A percentile compares a stretch with the other conserved stretches of the same genome.
These are phyloP conservation scores for Lasioglossum villosulum DNA, from an alignment of 2,888 invertebrate species.

Conservation along the genomic window DNA sequence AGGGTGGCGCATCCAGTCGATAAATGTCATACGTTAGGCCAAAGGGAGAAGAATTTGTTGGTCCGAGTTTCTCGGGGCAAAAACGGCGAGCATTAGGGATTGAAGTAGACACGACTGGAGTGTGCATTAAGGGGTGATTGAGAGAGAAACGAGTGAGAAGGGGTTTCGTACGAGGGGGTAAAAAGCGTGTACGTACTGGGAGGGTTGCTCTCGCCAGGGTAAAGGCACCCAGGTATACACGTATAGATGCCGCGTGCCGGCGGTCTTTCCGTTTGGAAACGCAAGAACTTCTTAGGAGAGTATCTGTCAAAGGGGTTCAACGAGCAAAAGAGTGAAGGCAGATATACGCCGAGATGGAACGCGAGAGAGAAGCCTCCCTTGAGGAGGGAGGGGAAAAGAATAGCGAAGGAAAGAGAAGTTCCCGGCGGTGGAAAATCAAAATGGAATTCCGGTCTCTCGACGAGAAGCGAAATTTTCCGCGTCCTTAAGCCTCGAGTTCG, in stretches of 20 bases:
- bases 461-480: constrained; percentile 75
- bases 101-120: constrained; percentile 67
- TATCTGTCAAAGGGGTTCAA: constrained; percentile 65
- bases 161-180: constrained; percentile 53
- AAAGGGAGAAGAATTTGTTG: constrained; percentile 35
- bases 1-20: constrained; percentile 31
- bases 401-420: constrained; percentile 58
- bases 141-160: constrained; percentile 63
- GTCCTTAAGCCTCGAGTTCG: constrained; percentile 76
- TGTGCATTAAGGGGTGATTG: constrained; percentile 76
- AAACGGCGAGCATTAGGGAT: constrained; percentile 62
- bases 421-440: constrained; percentile 51
- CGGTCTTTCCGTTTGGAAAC: constrained; percentile 63
- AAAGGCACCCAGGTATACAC: constrained; percentile 46
- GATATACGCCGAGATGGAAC: constrained; percentile 35
- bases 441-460: constrained; percentile 49
- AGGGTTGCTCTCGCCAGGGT: constrained; percentile 34
- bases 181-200: constrained; percentile 52
- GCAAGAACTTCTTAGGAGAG: constrained; percentile 61
- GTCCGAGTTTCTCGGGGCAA: constrained; percentile 37
- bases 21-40: constrained; percentile 42
- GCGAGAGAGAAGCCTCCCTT: constrained; percentile 11
- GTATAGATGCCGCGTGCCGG: constrained; percentile 49
- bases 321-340: constrained; percentile 45
- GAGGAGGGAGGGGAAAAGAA: constrained; percentile 35